Base-by-base conservation (phyloP, 92 coral and sea anemone species). In the Pocillopora meandrina region DNA sequence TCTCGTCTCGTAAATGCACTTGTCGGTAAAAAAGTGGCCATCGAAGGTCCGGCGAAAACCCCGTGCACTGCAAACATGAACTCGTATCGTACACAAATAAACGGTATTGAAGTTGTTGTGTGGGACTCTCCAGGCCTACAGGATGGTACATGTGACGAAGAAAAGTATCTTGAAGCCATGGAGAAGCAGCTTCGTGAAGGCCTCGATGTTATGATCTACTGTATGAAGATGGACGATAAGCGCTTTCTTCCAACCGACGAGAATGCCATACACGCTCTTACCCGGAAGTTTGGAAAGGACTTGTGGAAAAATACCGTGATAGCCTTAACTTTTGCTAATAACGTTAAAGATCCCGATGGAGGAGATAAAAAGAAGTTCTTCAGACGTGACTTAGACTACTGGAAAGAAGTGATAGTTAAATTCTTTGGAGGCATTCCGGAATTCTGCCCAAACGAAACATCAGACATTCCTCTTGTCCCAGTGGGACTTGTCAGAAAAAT, bases 121-220 rank as follows among this genome's bases (percentile, higher is more conserved):
- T 85, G 89, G 89, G 92, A 89, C 57, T 85, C 89, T 56, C 89
- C 89, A 7, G 92, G 92, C 1, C 74, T 84, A 7, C 86, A 85
- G 75, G 92, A 85, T 74, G 86, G 75, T 12, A 60, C 78, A 58
- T 26, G 23, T 2, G 4, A 65, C 5, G 89, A 89, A 0, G 12
- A 34, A 15, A 3, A 35, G 15, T 89, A 85, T 76, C 74, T 85
- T 12, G 73, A 70, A 15, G 78, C 47, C 31, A 75, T 85, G 81
- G 42, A 49, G n/a, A 7, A 21, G 0, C 67, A 70, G 1, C 7
- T 23, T 17, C 47, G 67, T 0, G 21, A 84, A 14, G 81, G 69
- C 55, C 55, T 77, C 52, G 92, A 86, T 36, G 18, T 89, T 59
- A 49, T 89, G 26, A 67, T 89, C 35, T 89, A 80, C 71, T 89